A percentile compares a stretch with the other conserved stretches of the same genome.
Evolutionary conservation across 2,797 vertebrate species (phyloP).

Genomic region (Anabacerthia variegaticeps): DNA sequence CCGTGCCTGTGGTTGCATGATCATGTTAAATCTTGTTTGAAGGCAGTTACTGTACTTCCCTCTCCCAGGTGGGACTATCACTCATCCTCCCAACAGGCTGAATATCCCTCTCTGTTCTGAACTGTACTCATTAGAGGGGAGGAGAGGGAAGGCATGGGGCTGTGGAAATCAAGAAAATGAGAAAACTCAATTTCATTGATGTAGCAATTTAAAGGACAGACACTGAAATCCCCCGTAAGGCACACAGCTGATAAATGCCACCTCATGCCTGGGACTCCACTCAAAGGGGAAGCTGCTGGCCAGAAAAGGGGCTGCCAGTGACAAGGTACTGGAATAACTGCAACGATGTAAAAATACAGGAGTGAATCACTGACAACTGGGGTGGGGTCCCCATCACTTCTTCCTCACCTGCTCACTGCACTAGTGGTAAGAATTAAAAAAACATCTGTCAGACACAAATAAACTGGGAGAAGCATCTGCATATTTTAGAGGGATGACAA

Average conservation of each 20-base stretch:
- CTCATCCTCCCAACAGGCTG: background rate
- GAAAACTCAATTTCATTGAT: background rate
- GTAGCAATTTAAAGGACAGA: background rate
- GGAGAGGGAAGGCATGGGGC: background rate
- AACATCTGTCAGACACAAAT: background rate
- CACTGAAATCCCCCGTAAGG: background rate
- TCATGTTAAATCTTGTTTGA: background rate
- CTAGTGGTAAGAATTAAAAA: background rate
- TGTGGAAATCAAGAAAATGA: background rate
- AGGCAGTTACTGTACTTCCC: background rate
- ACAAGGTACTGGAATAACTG: background rate
- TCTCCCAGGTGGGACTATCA: background rate
- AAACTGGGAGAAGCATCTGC: background rate
- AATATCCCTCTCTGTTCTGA: background rate
- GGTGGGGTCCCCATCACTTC: background rate
- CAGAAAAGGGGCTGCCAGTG: background rate
- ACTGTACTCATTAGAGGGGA: background rate
- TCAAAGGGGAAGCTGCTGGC: background rate
- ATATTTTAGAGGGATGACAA: fast-evolving
- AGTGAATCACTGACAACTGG: background rate
- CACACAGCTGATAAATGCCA: background rate
- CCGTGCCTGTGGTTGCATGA: fast-evolving
- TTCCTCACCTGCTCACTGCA: background rate
- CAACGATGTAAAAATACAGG: background rate
- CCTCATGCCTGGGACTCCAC: background rate